These are phyloP conservation scores for Drosophila recens DNA, from an alignment of 2,888 invertebrate genomes.

Conservation along the genomic window DNA sequence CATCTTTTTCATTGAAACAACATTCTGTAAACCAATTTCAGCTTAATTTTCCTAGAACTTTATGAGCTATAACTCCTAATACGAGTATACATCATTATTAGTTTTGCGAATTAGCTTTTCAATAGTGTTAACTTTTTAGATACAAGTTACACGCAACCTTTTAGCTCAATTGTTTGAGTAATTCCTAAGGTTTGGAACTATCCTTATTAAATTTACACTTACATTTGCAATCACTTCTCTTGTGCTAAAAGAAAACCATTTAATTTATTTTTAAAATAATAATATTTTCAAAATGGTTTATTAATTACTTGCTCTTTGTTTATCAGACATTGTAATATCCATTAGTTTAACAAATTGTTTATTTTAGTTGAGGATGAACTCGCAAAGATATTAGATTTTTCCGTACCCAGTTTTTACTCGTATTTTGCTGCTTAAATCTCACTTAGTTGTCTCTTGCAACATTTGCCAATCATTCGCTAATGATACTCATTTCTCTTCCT, in stretches of 20 bases:
- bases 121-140: too few species aligned
- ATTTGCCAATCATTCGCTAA: constrained; percentile 26
- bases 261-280: background rate
- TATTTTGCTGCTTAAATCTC: constrained; percentile 30
- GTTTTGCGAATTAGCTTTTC: background rate
- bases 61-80: too few species aligned
- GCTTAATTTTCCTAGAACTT: too few species aligned
- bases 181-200: background rate
- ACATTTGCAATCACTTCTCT: background rate
- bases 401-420: constrained; percentile 16
- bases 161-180: background rate
- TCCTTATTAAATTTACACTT: background rate
- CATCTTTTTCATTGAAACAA: background rate
- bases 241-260: background rate
- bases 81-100: background rate
- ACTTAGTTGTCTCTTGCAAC: constrained; percentile 8
- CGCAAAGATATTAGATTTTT: background rate
- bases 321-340: background rate
- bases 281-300: background rate
- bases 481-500: constrained; percentile 27
- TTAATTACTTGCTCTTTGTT: background rate
- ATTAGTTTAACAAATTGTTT: background rate
- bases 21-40: too few species aligned
- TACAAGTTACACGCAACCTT: background rate
- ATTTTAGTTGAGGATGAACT: background rate